Evolutionary conservation across 1,140 invertebrate genomes (phyloP), one percentile per base, ranked within the genome.

Genomic region (Delia radicum): DNA sequence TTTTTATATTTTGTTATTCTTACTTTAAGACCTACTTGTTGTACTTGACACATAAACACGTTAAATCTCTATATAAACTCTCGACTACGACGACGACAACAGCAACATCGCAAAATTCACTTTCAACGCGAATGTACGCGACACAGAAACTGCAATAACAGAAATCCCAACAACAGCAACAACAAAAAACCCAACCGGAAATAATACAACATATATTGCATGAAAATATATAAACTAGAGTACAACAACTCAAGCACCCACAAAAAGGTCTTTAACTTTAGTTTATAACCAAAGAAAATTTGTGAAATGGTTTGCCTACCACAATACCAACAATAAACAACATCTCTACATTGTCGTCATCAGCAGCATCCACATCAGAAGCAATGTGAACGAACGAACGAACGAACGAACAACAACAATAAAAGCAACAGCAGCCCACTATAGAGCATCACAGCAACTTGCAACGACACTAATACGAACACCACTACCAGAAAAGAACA

Each of bases 141-240:
- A 73, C 72, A 73, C 37, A 61, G 72, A 73, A 73, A 73, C 31
- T 48, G 72, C 72, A 73, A 73, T 61, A 73, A 73, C 72, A n/a
- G n/a, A n/a, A n/a, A n/a, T n/a, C n/a, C n/a, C n/a, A 73, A 28
- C 26, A 31, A 21, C 27, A n/a, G 42, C 42, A 61, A 31, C 8
- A 73, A 55, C 24, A n/a, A n/a, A n/a, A n/a, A n/a, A n/a, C n/a
- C n/a, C n/a, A 48, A 48, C 37, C 37, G 48, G 42, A 73, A 55
- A 48, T 48, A 46, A 55, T 55, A 55, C 18, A 18, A n/a, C 48
- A 55, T 55, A 55, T 55, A 55, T 55, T 55, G n/a, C 24, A 21
- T 55, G 21, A 63, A 63, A 24, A 29, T 29, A 67, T 29, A 67
- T 18, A 18, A 55, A 67, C 27, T 69, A 26, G 33, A 33, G 65